Evolutionary conservation across 2,113 vertebrate species (phyloP), one percentile per base, ranked within the genome.

Genomic region (Callopanchax toddi): DNA sequence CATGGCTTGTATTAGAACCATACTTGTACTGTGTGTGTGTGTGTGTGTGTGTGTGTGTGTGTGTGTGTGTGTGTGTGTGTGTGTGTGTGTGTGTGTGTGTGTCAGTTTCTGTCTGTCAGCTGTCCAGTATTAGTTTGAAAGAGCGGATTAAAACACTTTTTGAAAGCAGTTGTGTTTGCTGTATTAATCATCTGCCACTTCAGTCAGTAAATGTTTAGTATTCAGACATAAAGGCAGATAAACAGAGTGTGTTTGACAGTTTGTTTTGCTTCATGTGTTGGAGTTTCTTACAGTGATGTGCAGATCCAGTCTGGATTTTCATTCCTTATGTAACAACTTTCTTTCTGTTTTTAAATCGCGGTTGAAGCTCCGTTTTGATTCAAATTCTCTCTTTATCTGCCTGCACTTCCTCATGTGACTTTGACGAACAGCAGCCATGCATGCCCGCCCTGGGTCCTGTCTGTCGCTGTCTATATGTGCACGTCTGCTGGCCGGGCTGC

Each of bases 401-500:
- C 17, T 43, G 6, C 16, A 34, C 25, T 50, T 11, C 11, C 11
- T 17, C 8, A 11, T 29, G 9, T 11, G 26, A 51, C 12, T 52
- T 32, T 32, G 29, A 29, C n/a, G 20, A 44, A 44, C 42, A 44
- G n/a, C 6, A 20, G n/a, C 42, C 36, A 37, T 42, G 42, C 56
- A 26, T 16, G 21, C 3, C 43, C 42, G 60, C 34, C 13, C 49
- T 45, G 18, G 46, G 55, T 78, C 60, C 44, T 21, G 18, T 69
- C 29, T 73, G 25, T 52, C 39, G 78, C 56, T 62, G 60, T 60
- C 54, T 73, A 10, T 70, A 60, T 10, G 37, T 66, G 40, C 65
- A 55, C 45, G 52, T 61, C 37, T 75, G 74, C 74, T 68, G 50
- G 65, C 61, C 32, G 40, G 53, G 85, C 60, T 85, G 70, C 29